Conservation (phyloP, 2,888 invertebrate species). For the Phortica magna region DNA sequence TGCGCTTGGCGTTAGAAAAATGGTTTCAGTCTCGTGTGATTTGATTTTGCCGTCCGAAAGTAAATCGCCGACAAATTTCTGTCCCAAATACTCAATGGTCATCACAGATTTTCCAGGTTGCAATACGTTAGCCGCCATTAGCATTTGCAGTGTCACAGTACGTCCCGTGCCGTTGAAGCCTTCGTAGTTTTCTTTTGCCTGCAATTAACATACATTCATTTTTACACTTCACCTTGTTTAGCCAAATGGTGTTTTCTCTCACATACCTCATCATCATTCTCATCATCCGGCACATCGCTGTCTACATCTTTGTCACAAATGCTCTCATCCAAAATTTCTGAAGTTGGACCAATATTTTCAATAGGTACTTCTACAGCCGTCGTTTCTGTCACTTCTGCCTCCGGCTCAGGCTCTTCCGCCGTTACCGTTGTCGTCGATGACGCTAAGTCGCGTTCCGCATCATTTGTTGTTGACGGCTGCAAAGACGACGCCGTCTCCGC, state of each 20-base stretch:
- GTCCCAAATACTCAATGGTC: conserved; percentile 95
- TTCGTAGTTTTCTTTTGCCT: conserved; percentile 75
- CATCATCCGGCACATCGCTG: conserved; percentile 80
- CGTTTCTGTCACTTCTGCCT: conserved; percentile 44
- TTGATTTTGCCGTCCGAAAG: conserved; percentile 92
- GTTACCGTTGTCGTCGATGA: conserved; percentile 44
- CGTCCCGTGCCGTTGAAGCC: conserved; percentile 80
- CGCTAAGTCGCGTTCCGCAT: conserved; percentile 37
- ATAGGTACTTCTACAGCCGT: conserved; percentile 42
- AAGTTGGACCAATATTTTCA: conserved; percentile 46
- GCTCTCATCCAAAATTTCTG: conserved; percentile 26
- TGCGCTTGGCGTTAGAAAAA: conserved; percentile 93
- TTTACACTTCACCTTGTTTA: background rate
- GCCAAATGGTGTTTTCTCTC: background rate
- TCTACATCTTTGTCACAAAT: conserved; percentile 78
- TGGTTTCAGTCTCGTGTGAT: conserved; percentile 91
- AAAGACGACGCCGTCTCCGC: conserved; percentile 32
- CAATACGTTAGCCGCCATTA: conserved; percentile 90
- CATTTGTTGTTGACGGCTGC: conserved; percentile 55
- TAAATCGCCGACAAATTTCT: conserved; percentile 92
- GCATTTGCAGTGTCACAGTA: conserved; percentile 90
- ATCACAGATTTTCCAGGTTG: conserved; percentile 90
- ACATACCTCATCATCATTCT: conserved; percentile 80
- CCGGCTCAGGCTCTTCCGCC: conserved; percentile 46
- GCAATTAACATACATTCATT: conserved; percentile 34